Percentiles rank a stretch among this genome's conserved stretches.
These are phyloP conservation scores for Brachionus manjavacas DNA, from an alignment of 1,140 invertebrate genomes.

Conservation along the genomic window DNA sequence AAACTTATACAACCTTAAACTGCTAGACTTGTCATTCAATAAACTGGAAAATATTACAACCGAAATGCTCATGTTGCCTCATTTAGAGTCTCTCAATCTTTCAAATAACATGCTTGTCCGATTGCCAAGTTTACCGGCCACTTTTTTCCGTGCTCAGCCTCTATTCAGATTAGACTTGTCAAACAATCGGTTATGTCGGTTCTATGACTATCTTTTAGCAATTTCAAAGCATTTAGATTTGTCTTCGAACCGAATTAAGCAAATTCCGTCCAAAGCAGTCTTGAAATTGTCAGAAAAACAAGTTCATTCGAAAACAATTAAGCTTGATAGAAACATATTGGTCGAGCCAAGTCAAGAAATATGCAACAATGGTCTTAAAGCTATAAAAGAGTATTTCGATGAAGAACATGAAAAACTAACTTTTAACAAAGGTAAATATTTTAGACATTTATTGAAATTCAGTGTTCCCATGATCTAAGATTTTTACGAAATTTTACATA, in stretches of 20 bases:
- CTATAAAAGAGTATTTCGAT: constrained; percentile 32
- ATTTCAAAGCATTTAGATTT: constrained; percentile 25
- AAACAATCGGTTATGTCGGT: not conserved
- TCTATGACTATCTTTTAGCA: constrained; percentile 20
- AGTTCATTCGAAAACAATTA: not conserved
- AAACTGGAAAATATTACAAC: not conserved
- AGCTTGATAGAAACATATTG: not conserved
- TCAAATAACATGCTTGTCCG: not conserved
- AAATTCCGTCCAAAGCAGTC: not conserved
- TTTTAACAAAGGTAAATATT: constrained; percentile 23
- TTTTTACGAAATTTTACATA: too few species aligned
- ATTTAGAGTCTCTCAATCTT: constrained; percentile 10
- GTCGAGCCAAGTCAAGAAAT: constrained; percentile 3
- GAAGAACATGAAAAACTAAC: not conserved
- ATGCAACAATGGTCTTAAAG: constrained; percentile 11
- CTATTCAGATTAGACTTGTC: constrained; percentile 15
- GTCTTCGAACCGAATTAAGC: constrained; percentile 10
- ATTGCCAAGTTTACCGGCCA: constrained; percentile 2
- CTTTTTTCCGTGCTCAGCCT: constrained; percentile 19
- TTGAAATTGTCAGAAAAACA: not conserved
- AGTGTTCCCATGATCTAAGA: too few species aligned
- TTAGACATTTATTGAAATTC: not conserved
- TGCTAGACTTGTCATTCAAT: constrained; percentile 18
- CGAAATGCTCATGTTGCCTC: constrained; percentile 31
- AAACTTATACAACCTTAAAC: constrained; percentile 12